phyloP scores from a whole-genome alignment of 2,797 vertebrate genomes.

The Avahi laniger region DNA sequence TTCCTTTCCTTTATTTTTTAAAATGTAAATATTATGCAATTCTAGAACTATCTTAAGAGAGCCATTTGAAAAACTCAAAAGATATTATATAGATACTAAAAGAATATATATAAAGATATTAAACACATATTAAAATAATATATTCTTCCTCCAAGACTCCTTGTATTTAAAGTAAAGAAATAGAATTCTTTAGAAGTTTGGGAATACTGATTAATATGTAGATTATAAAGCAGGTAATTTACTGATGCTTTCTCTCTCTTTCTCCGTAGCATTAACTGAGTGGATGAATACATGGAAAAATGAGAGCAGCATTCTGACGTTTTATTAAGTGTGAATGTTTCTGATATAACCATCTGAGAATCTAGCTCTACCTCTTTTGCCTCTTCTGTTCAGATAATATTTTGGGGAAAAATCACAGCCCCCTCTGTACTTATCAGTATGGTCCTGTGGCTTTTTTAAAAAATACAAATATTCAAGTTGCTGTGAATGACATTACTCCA shows the following conservation, averaged over 20 bases:
- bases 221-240: neutral
- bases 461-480: neutral
- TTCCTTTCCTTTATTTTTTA: neutral
- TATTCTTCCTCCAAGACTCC: neutral
- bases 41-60: neutral
- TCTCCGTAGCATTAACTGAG: constrained; percentile 50
- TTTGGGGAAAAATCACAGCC: neutral
- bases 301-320: constrained; percentile 51
- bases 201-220: constrained; percentile 29
- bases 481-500: neutral
- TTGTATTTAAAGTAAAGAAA: neutral
- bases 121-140: neutral
- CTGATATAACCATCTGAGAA: neutral
- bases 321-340: neutral
- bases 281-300: constrained; percentile 28
- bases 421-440: neutral
- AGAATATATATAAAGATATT: neutral
- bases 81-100: neutral
- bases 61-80: constrained; percentile 37
- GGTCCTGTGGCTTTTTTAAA: neutral
- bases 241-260: constrained; percentile 35
- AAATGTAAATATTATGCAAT: neutral
- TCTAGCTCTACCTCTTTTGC: neutral
- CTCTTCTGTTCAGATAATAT: neutral
- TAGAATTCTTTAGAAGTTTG: neutral